A percentile compares a stretch with the other conserved stretches of the same genome.
Evolutionary conservation across 1,140 invertebrate genomes (phyloP).

Genomic region (Lanistes nyassanus): DNA sequence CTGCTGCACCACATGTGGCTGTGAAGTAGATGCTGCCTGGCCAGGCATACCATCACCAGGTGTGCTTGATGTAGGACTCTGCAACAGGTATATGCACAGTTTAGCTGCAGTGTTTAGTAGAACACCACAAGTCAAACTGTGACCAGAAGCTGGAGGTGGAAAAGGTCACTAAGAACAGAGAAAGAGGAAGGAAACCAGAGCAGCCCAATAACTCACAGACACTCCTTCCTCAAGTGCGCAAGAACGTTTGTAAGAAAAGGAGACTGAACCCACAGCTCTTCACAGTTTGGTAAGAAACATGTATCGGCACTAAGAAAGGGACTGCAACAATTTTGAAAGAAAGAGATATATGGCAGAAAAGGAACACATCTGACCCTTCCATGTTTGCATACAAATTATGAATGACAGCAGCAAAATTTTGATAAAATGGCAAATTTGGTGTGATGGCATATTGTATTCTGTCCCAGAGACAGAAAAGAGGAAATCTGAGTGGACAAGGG

Average conservation of each 20-base stretch:
- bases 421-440: no score
- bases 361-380: neutral
- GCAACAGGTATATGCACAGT: constrained; percentile 5
- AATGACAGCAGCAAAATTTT: no score
- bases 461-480: no score
- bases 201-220: no score
- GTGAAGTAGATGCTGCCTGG: constrained; percentile 24
- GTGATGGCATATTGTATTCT: no score
- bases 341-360: neutral
- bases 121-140: neutral
- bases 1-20: constrained; percentile 30
- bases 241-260: neutral
- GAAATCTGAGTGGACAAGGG: no score
- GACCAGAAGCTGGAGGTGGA: neutral
- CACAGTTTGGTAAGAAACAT: constrained; percentile 5
- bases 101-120: neutral
- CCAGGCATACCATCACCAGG: constrained; percentile 23
- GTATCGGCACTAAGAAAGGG: neutral
- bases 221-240: no score
- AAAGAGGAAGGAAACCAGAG: neutral
- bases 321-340: neutral
- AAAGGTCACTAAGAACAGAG: neutral
- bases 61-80: constrained; percentile 33
- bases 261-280: neutral
- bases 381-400: no score